Evolutionary conservation across 1,140 invertebrate genomes (phyloP), one percentile per base, ranked within the genome.

Genomic region (Venustaconcha ellipsiformis): DNA sequence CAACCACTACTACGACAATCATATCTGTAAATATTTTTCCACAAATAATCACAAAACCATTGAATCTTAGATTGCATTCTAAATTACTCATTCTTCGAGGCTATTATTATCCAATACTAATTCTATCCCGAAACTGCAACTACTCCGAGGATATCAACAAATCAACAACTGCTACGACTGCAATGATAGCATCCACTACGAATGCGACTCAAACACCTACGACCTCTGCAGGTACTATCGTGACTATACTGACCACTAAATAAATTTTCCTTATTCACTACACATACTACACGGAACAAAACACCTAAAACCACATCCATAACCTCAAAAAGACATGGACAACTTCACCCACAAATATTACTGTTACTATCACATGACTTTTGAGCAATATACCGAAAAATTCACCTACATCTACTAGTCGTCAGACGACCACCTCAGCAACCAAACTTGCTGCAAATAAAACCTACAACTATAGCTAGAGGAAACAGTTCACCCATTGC

Each of bases 321-420:
- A 67, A 67, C 75, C 67, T 73, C 75, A 67, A 77, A 62, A 57
- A n/a, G n/a, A 77, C 62, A 57, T 73, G 70, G 57, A 73, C 75
- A 66, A 77, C 75, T 70, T 57, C 75, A 67, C 72, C 70, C 66
- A 73, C 70, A 4, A 77, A 70, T 67, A 73, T 70, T 60, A 62
- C 74, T 71, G 4, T 60, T 65, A 62, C 67, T 70, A 70, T 56
- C 58, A 71, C 74, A 55, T 0, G 67, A 71, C 70, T 60, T 71
- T 48, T 60, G 70, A 71, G 60, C 65, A 63, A 67, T 65, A 76
- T 58, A 64, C 63, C 74, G 63, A 71, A 67, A 56, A 71, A 67
- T 71, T 64, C 74, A 48, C 62, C 66, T 57, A 63, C 74, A 17
- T 71, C 67, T 63, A 76, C 74, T 48, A 76, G n/a, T n/a, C n/a